Conservation (phyloP, 2,113 vertebrate genomes). For the Formicarius rufipectus region DNA sequence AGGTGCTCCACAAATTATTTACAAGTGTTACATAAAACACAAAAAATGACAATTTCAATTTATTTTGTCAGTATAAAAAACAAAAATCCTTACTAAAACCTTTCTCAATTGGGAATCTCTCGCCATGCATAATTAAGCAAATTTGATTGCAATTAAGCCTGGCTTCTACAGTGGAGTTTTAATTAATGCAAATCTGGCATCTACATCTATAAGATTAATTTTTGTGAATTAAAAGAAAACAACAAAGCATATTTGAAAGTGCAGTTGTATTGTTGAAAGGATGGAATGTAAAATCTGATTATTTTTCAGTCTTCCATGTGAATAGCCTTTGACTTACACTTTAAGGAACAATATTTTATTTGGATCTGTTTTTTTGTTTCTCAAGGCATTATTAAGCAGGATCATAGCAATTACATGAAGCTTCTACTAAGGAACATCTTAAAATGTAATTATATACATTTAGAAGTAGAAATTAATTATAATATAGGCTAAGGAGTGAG, state of each 20-base stretch:
- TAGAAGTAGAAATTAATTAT: conserved; percentile 46
- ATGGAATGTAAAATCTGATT: conserved; percentile 74
- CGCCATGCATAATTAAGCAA: conserved; percentile 99
- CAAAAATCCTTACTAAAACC: conserved; percentile 94
- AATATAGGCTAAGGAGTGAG: conserved; percentile 35
- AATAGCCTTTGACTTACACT: conserved; percentile 72
- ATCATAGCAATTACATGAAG: conserved; percentile 65
- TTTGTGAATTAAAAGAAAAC: conserved; percentile 98
- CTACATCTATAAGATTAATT: conserved; percentile 99
- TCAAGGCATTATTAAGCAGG: conserved; percentile 69
- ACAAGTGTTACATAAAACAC: conserved; percentile 96
- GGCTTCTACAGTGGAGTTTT: conserved; percentile 99
- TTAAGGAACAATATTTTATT: conserved; percentile 69
- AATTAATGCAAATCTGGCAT: conserved; percentile 99
- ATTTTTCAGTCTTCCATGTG: conserved; percentile 75
- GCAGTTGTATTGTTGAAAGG: conserved; percentile 91
- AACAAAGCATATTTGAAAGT: conserved; percentile 99
- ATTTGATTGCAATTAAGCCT: conserved; percentile 99
- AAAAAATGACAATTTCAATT: conserved; percentile 99
- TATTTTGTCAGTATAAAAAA: conserved; percentile 99
- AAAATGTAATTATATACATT: conserved; percentile 56
- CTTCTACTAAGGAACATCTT: conserved; percentile 44
- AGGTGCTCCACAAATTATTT: conserved; percentile 95
- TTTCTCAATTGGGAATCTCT: conserved; percentile 99
- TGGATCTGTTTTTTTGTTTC: conserved; percentile 66